These are phyloP conservation scores for Enteromius treurensis DNA, from an alignment of 2,797 vertebrate genomes.

Conservation along the genomic window DNA sequence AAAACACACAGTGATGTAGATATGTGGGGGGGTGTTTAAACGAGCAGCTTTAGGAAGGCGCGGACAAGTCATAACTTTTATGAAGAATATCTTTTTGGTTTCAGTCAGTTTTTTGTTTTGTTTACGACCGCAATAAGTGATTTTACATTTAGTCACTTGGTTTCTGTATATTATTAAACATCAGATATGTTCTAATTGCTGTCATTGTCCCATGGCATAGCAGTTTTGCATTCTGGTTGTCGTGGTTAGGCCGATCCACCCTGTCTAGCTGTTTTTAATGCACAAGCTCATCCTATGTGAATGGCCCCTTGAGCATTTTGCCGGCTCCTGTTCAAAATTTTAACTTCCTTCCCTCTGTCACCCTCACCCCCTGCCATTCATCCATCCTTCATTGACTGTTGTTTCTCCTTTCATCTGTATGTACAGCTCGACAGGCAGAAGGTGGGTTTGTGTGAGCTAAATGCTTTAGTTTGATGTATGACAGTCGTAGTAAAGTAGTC, in stretches of 20 bases:
- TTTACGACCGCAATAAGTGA: no score
- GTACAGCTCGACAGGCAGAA: constrained; percentile 68
- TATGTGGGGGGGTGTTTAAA: no score
- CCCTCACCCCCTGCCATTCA: constrained; percentile 6
- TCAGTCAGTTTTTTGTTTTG: no score
- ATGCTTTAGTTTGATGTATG: constrained; percentile 31
- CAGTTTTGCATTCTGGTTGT: not conserved
- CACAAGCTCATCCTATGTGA: not conserved
- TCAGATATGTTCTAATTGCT: not conserved
- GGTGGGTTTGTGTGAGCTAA: constrained; percentile 61
- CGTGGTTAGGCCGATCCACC: not conserved
- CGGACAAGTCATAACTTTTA: no score
- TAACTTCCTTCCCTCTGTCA: not conserved
- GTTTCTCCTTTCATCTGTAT: constrained; percentile 20
- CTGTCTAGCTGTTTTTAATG: not conserved
- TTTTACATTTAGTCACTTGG: not conserved
- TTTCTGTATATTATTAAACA: not conserved
- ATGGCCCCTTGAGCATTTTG: not conserved
- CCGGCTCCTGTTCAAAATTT: not conserved
- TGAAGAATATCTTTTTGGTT: no score
- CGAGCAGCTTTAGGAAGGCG: no score
- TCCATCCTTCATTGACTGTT: constrained; percentile 44
- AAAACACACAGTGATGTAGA: no score
- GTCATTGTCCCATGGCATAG: not conserved
- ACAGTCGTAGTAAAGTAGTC: not conserved